A percentile compares a stretch with the other conserved stretches of the same genome.
phyloP scores from a whole-genome alignment of 64 coral and sea anemone genomes.

The Trachythela sp. region DNA sequence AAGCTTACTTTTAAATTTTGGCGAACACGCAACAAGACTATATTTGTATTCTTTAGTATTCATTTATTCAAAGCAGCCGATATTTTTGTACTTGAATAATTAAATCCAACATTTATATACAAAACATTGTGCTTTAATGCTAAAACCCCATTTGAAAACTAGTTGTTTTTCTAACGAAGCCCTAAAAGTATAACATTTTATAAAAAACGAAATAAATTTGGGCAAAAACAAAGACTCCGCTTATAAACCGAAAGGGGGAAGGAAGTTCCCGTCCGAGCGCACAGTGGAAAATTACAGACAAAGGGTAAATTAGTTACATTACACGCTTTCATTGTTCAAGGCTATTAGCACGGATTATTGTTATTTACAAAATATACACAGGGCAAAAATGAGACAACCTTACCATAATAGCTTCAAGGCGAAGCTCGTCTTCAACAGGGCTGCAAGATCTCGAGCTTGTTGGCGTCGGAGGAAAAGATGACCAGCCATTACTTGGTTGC shows the following conservation, averaged over 20 bases:
- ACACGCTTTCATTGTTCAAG: neutral
- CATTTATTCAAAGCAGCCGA: neutral
- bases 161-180: neutral
- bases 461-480: neutral
- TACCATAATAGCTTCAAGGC: conserved; percentile 8
- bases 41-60: neutral
- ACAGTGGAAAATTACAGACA: neutral
- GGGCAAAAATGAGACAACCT: neutral
- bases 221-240: neutral
- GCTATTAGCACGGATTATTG: neutral
- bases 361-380: conserved; percentile 2
- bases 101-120: neutral
- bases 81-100: neutral
- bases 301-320: conserved; percentile 8
- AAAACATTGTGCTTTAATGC: neutral
- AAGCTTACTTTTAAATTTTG: no score
- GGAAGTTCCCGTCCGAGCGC: neutral
- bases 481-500: neutral
- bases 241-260: neutral
- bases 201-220: neutral
- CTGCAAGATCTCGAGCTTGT: neutral
- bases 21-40: neutral
- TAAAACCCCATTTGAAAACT: neutral
- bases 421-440: conserved; percentile 14
- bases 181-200: neutral